These are phyloP conservation scores for Zoroaster sp. DNA, from an alignment of 53 echinoderm and acorn worm genomes.

Conservation along the genomic window DNA sequence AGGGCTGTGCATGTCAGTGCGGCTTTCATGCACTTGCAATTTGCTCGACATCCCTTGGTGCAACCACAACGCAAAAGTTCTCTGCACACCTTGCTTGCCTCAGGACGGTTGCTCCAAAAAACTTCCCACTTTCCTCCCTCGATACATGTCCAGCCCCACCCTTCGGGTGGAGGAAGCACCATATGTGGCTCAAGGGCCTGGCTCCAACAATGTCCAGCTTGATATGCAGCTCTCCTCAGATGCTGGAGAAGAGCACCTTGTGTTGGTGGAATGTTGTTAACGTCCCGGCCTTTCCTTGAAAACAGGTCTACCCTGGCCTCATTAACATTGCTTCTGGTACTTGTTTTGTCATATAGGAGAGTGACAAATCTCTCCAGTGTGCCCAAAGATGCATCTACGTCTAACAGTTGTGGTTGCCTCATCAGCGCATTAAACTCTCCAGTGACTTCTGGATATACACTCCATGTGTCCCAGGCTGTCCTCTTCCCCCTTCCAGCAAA, in stretches of 20 bases:
- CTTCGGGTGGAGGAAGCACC: neutral
- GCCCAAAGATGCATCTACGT: neutral
- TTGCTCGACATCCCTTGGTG: neutral
- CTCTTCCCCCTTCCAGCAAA: neutral
- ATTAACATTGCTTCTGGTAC: neutral
- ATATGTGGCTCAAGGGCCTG: neutral
- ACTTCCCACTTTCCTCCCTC: neutral
- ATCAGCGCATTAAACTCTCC: neutral
- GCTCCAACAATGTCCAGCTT: neutral
- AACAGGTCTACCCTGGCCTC: neutral
- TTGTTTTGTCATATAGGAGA: conserved; percentile 10
- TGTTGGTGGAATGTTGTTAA: neutral
- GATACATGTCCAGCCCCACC: neutral
- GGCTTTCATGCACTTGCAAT: conserved; percentile 5
- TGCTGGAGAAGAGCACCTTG: neutral
- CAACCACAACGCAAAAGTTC: conserved; percentile 10
- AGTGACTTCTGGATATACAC: neutral
- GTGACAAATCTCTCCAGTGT: conserved; percentile 1
- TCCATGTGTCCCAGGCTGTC: conserved; percentile 10
- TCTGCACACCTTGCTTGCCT: neutral
- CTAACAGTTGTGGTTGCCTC: neutral
- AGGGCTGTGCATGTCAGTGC: conserved; percentile 2
- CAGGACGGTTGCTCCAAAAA: neutral
- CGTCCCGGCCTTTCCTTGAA: neutral
- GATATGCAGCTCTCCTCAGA: neutral